Percentiles rank a stretch among this genome's conserved stretches.
Conservation (phyloP, 2,888 invertebrate genomes). For the Odontocolon sp. region DNA sequence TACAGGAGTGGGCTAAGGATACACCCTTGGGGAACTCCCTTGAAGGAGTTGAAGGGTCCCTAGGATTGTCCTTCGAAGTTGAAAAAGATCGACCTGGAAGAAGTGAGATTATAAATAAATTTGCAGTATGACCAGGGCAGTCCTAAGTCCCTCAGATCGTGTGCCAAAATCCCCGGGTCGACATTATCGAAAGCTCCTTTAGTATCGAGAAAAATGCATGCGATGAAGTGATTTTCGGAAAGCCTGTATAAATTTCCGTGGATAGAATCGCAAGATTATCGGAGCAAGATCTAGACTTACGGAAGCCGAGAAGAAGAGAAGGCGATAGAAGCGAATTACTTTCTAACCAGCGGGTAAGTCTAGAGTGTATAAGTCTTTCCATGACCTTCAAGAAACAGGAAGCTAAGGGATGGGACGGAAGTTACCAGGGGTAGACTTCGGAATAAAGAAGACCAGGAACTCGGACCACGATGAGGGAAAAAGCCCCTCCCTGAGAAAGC, state of each 20-base stretch:
- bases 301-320: constrained; percentile 23
- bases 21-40: too few relatives aligned
- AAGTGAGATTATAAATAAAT: background rate
- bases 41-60: too few relatives aligned
- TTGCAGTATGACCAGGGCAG: too few relatives aligned
- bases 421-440: background rate
- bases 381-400: constrained; percentile 33
- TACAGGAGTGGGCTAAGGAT: too few relatives aligned
- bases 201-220: constrained; percentile 17
- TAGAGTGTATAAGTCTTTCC: constrained; percentile 1
- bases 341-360: constrained; percentile 20
- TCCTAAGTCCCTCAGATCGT: background rate
- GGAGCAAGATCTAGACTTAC: background rate
- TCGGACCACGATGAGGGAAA: too few relatives aligned
- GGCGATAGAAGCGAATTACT: background rate
- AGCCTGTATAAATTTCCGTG: constrained; percentile 17
- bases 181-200: constrained; percentile 42
- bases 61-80: background rate
- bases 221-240: background rate
- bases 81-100: background rate
- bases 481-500: too few relatives aligned
- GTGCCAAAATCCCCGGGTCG: background rate
- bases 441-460: too few relatives aligned
- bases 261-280: constrained; percentile 19
- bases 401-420: constrained; percentile 42